Evolutionary conservation across 1,140 invertebrate species (phyloP), one percentile per base, ranked within the genome.

Genomic region (Myzus persicae): DNA sequence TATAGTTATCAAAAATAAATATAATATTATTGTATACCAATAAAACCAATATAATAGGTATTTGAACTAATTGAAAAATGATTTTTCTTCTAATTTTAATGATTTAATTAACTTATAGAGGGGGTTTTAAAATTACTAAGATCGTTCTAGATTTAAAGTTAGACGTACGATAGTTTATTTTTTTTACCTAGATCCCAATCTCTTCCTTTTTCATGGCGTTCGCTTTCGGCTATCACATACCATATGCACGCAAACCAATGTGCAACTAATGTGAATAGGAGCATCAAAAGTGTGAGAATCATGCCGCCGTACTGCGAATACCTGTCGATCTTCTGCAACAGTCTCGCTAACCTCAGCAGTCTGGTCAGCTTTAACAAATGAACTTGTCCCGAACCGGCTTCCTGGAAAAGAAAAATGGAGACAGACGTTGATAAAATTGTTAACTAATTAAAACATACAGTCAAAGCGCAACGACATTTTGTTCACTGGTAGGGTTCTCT

Each of bases 201-300:
- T 90, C 96, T 96, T 94, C 96, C 96, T 94, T 97, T 96, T 76
- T 95, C 95, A 93, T 97, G 95, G 94, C 97, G 96, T 95, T 99
- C 99, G 94, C 97, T 97, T 94, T 98, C 97, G 4, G 98, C 99
- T 94, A 99, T 99, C 91, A 99, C 98, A 95, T 99, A 99, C 98
- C 99, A 99, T 94, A 99, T 97, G 95, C 99, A 99, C n/a, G 99
- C 99, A 82, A 99, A 96, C 99, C 99, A 99, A 96, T 99, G 99
- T 46, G 99, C 99, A 81, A 99, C 98, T 93, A 99, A 96, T 44
- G 98, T 98, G 96, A 99, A 99, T 93, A 97, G 98, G 20, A 99
- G 96, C 99, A 99, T 99, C 90, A 99, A 96, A 91, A 99, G 96
- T 31, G 99, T 98, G 91, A 99, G 96, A 94, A 99, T 99, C 95